Evolutionary conservation across 2,113 vertebrate genomes (phyloP).

Genomic region (Cavia porcellus): DNA sequence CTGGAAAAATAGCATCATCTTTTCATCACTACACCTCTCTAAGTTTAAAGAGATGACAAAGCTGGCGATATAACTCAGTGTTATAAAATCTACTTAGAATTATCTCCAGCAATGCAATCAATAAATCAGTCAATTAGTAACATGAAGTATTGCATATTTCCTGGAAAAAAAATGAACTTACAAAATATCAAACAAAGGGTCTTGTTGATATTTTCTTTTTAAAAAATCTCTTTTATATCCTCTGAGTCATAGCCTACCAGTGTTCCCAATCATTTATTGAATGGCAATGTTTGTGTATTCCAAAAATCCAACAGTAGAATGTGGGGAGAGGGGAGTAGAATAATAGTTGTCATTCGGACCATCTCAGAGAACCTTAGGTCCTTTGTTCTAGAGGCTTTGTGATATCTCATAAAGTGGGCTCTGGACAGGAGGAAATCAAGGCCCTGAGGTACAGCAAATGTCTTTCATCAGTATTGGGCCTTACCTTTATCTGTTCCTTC

Average conservation of each 20-base stretch:
- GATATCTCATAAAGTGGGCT: rapidly evolving
- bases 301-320: rapidly evolving
- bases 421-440: neutral
- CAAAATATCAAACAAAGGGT: neutral
- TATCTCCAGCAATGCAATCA: neutral
- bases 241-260: neutral
- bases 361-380: neutral
- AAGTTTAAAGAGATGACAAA: neutral
- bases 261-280: neutral
- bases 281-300: neutral
- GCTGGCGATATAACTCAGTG: neutral
- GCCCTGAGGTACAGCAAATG: rapidly evolving
- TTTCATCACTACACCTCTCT: neutral
- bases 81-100: neutral
- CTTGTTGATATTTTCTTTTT: neutral
- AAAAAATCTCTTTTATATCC: neutral
- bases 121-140: neutral
- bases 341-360: neutral
- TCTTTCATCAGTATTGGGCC: no score
- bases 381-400: neutral
- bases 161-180: neutral
- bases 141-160: neutral
- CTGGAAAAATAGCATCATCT: conserved; percentile 14
- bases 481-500: rapidly evolving
- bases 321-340: no score